phyloP scores from a whole-genome alignment of 2,888 invertebrate species.

The Blera fallax region DNA sequence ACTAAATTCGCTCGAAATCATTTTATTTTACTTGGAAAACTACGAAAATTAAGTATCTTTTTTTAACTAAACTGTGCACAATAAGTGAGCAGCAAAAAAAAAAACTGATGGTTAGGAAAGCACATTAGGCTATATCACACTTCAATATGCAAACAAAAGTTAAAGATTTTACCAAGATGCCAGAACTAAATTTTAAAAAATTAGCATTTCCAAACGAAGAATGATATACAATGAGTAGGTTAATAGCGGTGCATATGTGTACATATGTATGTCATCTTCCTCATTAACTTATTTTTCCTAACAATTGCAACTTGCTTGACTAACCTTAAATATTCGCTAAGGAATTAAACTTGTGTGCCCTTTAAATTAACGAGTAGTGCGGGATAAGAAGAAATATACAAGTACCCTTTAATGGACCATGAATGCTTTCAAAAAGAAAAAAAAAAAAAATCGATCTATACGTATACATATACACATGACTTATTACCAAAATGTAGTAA shows the following conservation, averaged over 20 bases:
- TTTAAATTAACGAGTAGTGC: background rate
- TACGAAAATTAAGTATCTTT: no score
- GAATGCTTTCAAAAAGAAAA: conserved; percentile 14
- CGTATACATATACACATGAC: conserved; percentile 16
- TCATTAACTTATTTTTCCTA: background rate
- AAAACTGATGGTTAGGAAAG: no score
- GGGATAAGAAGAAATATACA: background rate
- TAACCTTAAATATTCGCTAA: conserved; percentile 4
- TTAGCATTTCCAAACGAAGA: background rate
- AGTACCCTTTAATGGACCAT: conserved; percentile 7
- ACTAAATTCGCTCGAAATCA: no score
- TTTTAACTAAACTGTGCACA: no score
- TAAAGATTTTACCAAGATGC: no score
- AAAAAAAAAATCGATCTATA: background rate
- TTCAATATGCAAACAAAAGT: no score
- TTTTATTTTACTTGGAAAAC: no score
- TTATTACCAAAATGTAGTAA: conserved; percentile 47
- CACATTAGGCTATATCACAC: no score
- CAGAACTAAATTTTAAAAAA: no score
- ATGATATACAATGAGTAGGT: background rate
- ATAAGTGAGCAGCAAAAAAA: no score
- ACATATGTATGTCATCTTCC: background rate
- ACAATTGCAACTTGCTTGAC: background rate
- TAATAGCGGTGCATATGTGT: background rate
- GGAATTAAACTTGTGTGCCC: background rate